These are phyloP conservation scores for Leucosticte australis DNA, from an alignment of 2,113 vertebrate species.

Conservation along the genomic window DNA sequence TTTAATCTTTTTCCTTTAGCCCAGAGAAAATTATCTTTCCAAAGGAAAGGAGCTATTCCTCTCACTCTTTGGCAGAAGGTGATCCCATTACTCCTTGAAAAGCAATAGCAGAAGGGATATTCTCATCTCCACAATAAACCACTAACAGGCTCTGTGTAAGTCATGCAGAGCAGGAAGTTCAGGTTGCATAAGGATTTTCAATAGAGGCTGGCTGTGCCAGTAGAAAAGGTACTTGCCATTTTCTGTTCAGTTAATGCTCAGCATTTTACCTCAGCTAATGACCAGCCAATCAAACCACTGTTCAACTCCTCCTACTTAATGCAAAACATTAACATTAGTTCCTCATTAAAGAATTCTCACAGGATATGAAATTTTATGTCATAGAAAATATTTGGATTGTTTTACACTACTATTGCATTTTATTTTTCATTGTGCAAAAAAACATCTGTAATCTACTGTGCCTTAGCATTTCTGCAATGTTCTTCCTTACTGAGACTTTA, in stretches of 20 bases:
- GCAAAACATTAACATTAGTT: background rate
- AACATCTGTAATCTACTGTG: background rate
- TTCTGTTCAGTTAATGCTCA: background rate
- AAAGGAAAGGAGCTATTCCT: background rate
- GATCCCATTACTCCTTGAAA: background rate
- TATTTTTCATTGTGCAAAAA: background rate
- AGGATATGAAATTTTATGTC: slow-evolving; percentile 45
- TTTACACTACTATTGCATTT: slow-evolving; percentile 2
- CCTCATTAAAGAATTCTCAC: slow-evolving; percentile 34
- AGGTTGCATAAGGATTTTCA: background rate
- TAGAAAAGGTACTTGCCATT: background rate
- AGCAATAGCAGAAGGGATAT: background rate
- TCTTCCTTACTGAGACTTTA: background rate
- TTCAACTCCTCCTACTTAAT: background rate
- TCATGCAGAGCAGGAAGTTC: background rate
- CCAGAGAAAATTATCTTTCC: background rate
- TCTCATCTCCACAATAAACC: background rate
- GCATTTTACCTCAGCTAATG: slow-evolving; percentile 30
- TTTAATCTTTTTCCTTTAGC: background rate
- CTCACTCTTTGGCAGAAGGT: background rate
- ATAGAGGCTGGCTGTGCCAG: background rate
- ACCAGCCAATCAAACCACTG: background rate
- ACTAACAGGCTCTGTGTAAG: background rate
- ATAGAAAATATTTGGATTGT: background rate
- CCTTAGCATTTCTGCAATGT: background rate